These are phyloP conservation scores for Microctonus brassicae DNA, from an alignment of 2,888 invertebrate species.

Conservation along the genomic window DNA sequence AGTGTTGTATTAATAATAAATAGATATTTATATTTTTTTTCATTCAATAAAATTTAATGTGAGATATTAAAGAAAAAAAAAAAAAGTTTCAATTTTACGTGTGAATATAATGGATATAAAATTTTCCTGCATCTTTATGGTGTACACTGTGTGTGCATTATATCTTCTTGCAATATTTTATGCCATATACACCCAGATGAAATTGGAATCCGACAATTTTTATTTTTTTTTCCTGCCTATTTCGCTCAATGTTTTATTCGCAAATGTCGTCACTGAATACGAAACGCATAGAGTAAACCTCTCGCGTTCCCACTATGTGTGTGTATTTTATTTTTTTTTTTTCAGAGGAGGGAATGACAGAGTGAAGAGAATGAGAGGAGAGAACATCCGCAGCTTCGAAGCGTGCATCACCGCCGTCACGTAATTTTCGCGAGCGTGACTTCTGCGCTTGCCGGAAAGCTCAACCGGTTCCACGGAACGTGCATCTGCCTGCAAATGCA, in stretches of 20 bases:
- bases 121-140: background rate
- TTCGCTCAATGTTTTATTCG: background rate
- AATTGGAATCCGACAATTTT: background rate
- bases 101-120: background rate
- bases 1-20: no score
- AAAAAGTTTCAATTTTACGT: no score
- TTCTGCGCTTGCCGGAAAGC: constrained; percentile 36
- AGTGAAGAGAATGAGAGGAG: constrained; percentile 27
- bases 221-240: background rate
- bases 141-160: background rate
- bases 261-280: background rate
- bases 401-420: constrained; percentile 28
- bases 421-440: constrained; percentile 42
- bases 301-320: no score
- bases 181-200: background rate
- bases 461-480: constrained; percentile 36
- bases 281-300: background rate
- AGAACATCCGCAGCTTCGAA: constrained; percentile 7
- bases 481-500: constrained; percentile 30
- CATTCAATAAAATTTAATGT: no score
- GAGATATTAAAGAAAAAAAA: no score
- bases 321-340: background rate
- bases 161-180: background rate
- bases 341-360: constrained; percentile 9
- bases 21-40: no score